phyloP scores from a whole-genome alignment of 2,113 vertebrate genomes.

The Corythornis cristatus region DNA sequence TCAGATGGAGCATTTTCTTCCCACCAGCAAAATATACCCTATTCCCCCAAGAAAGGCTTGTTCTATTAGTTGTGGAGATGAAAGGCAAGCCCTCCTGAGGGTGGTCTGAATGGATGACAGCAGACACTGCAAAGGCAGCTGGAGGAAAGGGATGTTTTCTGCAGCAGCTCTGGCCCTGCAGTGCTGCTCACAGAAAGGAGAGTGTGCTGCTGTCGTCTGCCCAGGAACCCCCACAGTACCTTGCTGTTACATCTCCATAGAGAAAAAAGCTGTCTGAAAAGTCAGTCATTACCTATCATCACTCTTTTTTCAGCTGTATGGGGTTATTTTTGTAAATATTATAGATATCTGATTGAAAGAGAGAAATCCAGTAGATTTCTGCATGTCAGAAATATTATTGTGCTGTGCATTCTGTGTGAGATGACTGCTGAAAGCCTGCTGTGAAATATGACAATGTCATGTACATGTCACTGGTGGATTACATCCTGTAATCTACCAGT shows the following conservation, averaged over 20 bases:
- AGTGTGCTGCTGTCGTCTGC: rapidly evolving
- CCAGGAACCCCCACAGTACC: not conserved
- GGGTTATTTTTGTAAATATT: not conserved
- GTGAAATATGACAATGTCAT: not conserved
- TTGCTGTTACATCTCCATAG: not conserved
- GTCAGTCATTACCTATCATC: not conserved
- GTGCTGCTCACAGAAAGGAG: not conserved
- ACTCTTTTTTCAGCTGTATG: not conserved
- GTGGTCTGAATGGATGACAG: not conserved
- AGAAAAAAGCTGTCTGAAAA: not conserved
- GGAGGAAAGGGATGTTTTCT: not conserved
- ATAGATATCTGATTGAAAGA: not conserved
- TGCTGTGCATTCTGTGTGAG: not conserved
- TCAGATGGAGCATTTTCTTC: not conserved
- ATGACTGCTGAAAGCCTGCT: not conserved
- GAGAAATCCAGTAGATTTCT: not conserved
- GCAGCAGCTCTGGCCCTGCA: not conserved
- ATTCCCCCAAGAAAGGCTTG: not conserved
- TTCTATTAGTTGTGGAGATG: not conserved
- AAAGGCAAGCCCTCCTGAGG: not conserved
- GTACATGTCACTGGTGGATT: too few relatives aligned
- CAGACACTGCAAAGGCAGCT: not conserved
- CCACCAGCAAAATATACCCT: not conserved
- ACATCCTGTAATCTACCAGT: not conserved
- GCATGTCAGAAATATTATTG: not conserved